Percentiles rank a stretch among this genome's conserved stretches.
Evolutionary conservation across 1,140 invertebrate species (phyloP).

Genomic region (Atta texana): DNA sequence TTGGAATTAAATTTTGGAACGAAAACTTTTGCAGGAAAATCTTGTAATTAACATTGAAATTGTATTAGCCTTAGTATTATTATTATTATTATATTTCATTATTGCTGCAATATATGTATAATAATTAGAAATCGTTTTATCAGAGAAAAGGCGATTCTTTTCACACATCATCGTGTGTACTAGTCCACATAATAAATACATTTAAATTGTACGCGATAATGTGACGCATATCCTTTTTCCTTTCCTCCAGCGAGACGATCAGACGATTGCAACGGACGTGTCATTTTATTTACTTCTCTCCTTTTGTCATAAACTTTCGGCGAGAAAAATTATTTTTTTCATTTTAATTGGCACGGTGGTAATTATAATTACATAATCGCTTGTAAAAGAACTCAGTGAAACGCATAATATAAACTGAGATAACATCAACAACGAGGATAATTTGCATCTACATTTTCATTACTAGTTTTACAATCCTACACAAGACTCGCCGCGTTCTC

Average conservation of each 20-base stretch:
- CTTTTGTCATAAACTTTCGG: background rate
- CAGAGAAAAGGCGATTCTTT: background rate
- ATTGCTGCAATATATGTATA: background rate
- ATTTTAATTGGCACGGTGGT: background rate
- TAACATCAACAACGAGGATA: constrained; percentile 27
- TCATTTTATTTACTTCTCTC: background rate
- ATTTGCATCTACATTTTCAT: constrained; percentile 43
- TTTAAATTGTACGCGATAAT: constrained; percentile 34
- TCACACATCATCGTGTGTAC: background rate
- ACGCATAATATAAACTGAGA: constrained; percentile 2
- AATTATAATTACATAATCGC: constrained; percentile 45
- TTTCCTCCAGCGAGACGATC: background rate
- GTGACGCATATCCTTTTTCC: background rate
- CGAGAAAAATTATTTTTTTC: constrained; percentile 6
- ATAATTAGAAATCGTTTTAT: background rate
- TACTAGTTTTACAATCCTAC: background rate
- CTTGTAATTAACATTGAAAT: background rate
- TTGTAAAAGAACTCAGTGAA: constrained; percentile 32
- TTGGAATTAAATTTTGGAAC: too few relatives aligned
- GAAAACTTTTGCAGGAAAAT: background rate
- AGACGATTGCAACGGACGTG: background rate
- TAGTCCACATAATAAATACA: background rate
- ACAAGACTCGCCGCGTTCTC: background rate
- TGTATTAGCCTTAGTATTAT: background rate
- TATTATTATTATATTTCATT: background rate